Evolutionary conservation across 1,140 invertebrate genomes (phyloP).

Genomic region (Olivierus martensii): DNA sequence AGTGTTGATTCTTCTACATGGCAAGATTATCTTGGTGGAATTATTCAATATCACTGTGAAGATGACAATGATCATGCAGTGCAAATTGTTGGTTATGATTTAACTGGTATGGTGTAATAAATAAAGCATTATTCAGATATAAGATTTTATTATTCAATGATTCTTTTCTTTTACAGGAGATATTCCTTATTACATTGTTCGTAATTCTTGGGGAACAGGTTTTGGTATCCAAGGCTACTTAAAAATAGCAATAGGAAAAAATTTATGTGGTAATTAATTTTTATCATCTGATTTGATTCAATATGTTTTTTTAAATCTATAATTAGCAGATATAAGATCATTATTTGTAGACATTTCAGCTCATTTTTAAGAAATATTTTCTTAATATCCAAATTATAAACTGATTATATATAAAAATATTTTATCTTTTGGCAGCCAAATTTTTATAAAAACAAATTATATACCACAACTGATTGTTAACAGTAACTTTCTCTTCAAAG

Average conservation of each 20-base stretch:
- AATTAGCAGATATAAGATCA: too few relatives aligned
- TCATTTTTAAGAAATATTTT: too few relatives aligned
- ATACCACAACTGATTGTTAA: too few relatives aligned
- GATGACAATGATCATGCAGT: conserved; percentile 57
- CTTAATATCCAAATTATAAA: too few relatives aligned
- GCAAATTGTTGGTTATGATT: conserved; percentile 66
- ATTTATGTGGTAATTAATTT: conserved; percentile 52
- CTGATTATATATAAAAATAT: too few relatives aligned
- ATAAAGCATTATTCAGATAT: too few relatives aligned
- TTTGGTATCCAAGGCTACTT: conserved; percentile 67
- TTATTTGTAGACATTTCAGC: too few relatives aligned
- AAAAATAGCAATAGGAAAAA: conserved; percentile 56
- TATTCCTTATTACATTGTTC: conserved; percentile 66
- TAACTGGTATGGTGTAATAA: conserved; percentile 23
- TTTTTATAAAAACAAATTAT: too few relatives aligned
- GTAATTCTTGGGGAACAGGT: conserved; percentile 67
- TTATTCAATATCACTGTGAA: conserved; percentile 47
- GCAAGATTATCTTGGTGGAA: conserved; percentile 75
- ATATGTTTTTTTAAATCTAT: too few relatives aligned
- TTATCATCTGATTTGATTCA: too few relatives aligned
- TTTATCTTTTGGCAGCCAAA: too few relatives aligned
- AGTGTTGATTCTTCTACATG: conserved; percentile 71
- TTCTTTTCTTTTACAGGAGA: conserved; percentile 26
- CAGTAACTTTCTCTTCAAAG: too few relatives aligned
- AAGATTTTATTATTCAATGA: conserved; percentile 14